These are phyloP conservation scores for Brachionus manjavacas DNA, from an alignment of 1,140 invertebrate species.

Conservation along the genomic window DNA sequence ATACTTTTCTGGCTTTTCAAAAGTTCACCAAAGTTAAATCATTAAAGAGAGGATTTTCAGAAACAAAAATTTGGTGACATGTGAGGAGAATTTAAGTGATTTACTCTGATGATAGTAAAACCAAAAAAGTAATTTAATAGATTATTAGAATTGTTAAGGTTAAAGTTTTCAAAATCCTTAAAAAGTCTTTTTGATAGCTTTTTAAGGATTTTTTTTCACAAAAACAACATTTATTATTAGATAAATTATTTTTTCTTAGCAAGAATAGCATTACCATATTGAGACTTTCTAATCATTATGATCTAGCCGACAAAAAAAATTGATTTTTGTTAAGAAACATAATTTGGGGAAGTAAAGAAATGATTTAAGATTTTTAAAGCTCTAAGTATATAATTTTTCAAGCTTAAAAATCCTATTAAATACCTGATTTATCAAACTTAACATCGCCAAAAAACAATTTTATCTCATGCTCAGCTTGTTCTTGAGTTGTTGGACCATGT, in stretches of 20 bases:
- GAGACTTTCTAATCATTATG: not conserved
- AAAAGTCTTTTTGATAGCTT: not conserved
- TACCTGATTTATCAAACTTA: conserved; percentile 51
- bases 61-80: not conserved
- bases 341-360: not conserved
- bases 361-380: not conserved
- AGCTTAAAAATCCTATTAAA: not conserved
- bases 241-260: not conserved
- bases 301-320: not conserved
- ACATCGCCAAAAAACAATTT: conserved; percentile 53
- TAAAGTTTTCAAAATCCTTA: not conserved
- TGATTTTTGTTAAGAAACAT: not conserved
- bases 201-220: not conserved
- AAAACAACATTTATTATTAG: not conserved
- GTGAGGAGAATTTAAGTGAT: not conserved
- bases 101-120: not conserved
- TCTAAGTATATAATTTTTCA: not conserved
- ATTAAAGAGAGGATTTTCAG: not conserved
- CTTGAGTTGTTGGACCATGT: conserved; percentile 49
- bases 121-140: not conserved
- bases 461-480: conserved; percentile 49
- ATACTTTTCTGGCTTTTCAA: not conserved
- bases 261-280: not conserved
- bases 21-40: not conserved
- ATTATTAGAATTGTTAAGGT: not conserved